phyloP scores from a whole-genome alignment of 2,113 vertebrate genomes.

The Lynx canadensis region DNA sequence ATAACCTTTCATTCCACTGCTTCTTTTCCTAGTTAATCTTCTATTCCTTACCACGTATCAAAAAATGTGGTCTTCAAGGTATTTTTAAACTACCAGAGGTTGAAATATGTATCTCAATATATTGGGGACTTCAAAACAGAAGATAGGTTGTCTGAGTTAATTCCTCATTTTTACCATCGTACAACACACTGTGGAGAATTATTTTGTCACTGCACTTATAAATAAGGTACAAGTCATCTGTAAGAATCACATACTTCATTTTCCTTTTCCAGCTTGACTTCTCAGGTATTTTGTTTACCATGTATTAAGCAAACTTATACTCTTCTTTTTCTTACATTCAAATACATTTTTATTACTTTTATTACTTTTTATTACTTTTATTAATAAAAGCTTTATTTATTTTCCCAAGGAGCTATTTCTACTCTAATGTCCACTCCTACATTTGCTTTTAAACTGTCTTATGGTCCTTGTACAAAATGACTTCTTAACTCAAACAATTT shows the following conservation, averaged over 20 bases:
- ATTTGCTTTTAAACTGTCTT: not conserved
- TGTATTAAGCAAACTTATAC: not conserved
- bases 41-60: not conserved
- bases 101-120: not conserved
- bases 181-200: not conserved
- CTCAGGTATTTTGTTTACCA: not conserved
- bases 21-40: not conserved
- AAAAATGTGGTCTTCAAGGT: not conserved
- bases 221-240: not conserved
- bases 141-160: not conserved
- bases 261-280: not conserved
- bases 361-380: not conserved
- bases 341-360: not conserved
- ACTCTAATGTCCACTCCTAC: not conserved
- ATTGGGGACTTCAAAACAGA: not conserved
- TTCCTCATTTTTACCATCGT: not conserved
- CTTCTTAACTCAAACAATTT: not conserved
- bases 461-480: not conserved
- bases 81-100: not conserved
- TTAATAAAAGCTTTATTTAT: not conserved
- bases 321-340: not conserved
- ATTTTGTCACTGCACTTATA: not conserved
- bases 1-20: not conserved
- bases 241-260: not conserved
- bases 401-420: not conserved